Base-by-base conservation (phyloP, 2,888 invertebrate genomes). In the Pseudeuparius sepicola region DNA sequence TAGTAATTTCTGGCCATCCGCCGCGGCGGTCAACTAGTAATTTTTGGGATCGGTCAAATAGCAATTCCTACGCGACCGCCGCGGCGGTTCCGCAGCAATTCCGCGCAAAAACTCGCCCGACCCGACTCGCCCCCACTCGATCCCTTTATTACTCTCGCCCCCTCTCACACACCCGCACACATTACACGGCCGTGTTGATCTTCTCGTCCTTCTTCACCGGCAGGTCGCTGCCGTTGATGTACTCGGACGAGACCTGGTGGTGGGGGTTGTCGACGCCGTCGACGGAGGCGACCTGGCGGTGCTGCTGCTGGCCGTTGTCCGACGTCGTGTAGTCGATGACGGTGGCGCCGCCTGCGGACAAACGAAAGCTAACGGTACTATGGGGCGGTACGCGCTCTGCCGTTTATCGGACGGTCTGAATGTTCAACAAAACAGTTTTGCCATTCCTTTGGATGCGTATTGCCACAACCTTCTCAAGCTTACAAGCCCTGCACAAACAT, bases 181-280 rank as follows among this genome's bases (percentile, higher is more conserved):
- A 40, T 68, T 71, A 72, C 48, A 73, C 73, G 31, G 70, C 69
- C 31, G 72, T 72, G 52, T 73, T 69, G 52, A 70, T 69, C 55
- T 71, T 71, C 53, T 68, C 66, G 51, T 70, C 69, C 48, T 69
- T 66, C 60, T 70, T 70, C 51, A 68, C 62, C 15, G 55, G 52
- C 48, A 67, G 60, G 48, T 67, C 68, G 53, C 67, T 68, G 40
- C 69, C 71, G 54, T 71, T 71, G 51, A 71, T 67, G 61, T 70
- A 71, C 51, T 73, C 71, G 47, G 66, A 66, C 48, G 70, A 70
- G 45, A 65, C 63, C 52, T 71, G 69, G 45, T 65, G 64, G 44
- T 65, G 65, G 34, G 66, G 65, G 46, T 66, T 66, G 52, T 65
- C 65, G 40, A 63, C 61, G 34, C 63, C 62, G 45, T 64, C 60